These are phyloP conservation scores for Callorhinus ursinus DNA, from an alignment of 2,113 vertebrate genomes.

Conservation along the genomic window DNA sequence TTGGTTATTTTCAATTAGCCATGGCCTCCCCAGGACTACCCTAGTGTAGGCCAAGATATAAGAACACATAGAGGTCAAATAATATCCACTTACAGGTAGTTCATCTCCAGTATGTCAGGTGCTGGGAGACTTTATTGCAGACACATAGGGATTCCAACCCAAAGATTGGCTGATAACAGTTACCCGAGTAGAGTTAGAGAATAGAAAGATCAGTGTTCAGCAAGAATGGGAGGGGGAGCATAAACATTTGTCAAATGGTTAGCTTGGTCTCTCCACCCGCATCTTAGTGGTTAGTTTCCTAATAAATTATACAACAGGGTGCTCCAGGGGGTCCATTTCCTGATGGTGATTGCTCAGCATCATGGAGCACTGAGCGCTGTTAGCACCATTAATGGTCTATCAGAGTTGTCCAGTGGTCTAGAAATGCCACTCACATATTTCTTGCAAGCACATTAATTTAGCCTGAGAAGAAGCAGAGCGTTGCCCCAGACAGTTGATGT, in stretches of 20 bases:
- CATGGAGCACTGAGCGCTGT: neutral
- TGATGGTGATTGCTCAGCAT: neutral
- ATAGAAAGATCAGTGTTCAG: neutral
- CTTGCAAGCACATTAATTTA: neutral
- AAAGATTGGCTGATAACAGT: neutral
- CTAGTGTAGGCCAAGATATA: neutral
- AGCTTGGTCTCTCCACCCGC: neutral
- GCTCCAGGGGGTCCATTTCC: neutral
- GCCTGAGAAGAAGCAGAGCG: neutral
- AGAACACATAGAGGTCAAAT: neutral
- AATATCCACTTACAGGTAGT: neutral
- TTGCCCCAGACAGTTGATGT: neutral
- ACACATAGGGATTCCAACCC: constrained; percentile 13
- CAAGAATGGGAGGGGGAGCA: neutral
- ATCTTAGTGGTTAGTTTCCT: constrained; percentile 37
- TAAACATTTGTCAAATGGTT: neutral
- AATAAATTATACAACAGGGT: constrained; percentile 48
- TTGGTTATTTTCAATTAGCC: neutral
- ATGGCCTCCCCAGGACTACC: neutral
- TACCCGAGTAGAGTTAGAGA: neutral
- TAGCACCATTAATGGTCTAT: neutral
- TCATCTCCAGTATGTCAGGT: neutral
- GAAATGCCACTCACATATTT: neutral
- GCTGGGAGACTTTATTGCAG: neutral
- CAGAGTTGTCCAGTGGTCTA: neutral